Base-by-base conservation (phyloP, 2,797 vertebrate genomes). In the Muraenolepis orangiensis region DNA sequence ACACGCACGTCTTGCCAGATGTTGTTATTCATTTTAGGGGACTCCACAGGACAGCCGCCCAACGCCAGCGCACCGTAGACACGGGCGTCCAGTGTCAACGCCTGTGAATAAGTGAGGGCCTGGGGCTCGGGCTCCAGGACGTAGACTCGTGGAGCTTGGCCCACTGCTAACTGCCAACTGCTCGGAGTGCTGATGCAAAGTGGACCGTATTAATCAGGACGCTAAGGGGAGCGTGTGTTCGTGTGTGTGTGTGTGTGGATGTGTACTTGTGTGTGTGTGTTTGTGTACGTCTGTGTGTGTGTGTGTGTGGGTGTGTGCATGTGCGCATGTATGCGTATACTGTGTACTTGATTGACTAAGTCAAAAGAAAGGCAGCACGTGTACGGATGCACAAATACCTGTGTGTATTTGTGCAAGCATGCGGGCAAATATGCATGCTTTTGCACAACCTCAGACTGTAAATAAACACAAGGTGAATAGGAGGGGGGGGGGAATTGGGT, bases 21-120 rank as follows among this genome's bases (percentile, higher is more conserved):
- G 87, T 85, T 83, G 81, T 82, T 85, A 85, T n/a, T n/a, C n/a
- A 86, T 87, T 87, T 79, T 81, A 74, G 74, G 84, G 73, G 81
- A 80, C 88, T 88, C 86, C 78, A 82, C 85, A 18, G 42, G 42
- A 18, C 14, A 46, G 42, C 13, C 16, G 18, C 14, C 42, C 42
- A 13, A 18, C 42, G 14, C 14, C 38, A 40, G 38, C 14, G 42
- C 42, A 6, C 6, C 2, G 42, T 2, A 16, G 42, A 14, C 13
- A 14, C 10, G 40, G 11, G 40, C 16, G 13, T 91, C 91, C 87
- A 88, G 87, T 90, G 86, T 89, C 91, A 92, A 91, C 87, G 90
- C 84, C 81, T 86, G 93, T 92, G 90, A 93, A 93, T 93, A 92
- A 94, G 91, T 94, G 87, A 91, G n/a, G n/a, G n/a, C n/a, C n/a